Evolutionary conservation across 2,113 vertebrate species (phyloP), one percentile per base, ranked within the genome.

Genomic region (Meleagris gallopavo): DNA sequence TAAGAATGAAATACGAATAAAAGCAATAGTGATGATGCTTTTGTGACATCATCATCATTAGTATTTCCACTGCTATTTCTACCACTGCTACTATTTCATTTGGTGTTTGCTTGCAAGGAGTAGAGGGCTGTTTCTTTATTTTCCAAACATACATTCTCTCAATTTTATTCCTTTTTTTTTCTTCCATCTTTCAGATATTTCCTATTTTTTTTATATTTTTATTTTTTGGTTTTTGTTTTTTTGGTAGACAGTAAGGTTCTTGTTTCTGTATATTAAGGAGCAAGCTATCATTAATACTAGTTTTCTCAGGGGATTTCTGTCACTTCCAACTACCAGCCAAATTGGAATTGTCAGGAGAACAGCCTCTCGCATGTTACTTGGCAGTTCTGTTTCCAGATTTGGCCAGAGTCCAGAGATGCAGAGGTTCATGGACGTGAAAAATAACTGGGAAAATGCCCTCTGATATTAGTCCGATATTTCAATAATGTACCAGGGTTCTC

Each of bases 281-380:
- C 38, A 55, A 80, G 29, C 87, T 91, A 0, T 77, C 1, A 2
- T 90, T 93, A 90, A 77, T 57, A 45, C 76, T 91, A 88, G 24
- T 91, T 95, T 94, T 94, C 94, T 94, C 83, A 1, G 4, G 76
- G 71, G 95, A 54, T 94, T 95, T 95, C 89, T 95, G 87, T 89
- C 64, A 83, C 72, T 95, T 95, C 79, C 94, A 95, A 92, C 79
- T 45, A 94, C 88, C 85, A 96, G 93, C 89, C 94, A 97, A 96
- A 95, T 91, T 71, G 52, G 93, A 95, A 96, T 91, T 96, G 90
- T 95, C 94, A 94, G 94, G 93, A 95, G 96, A 95, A 88, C 95
- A 97, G 95, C 94, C 89, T 95, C 91, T 94, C 81, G 2, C 96
- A 85, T 97, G 95, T 95, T 97, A 70, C 80, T 93, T 96, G 96